Evolutionary conservation across 2,797 vertebrate species (phyloP), one percentile per base, ranked within the genome.

Genomic region (Luscinia megarhynchos): DNA sequence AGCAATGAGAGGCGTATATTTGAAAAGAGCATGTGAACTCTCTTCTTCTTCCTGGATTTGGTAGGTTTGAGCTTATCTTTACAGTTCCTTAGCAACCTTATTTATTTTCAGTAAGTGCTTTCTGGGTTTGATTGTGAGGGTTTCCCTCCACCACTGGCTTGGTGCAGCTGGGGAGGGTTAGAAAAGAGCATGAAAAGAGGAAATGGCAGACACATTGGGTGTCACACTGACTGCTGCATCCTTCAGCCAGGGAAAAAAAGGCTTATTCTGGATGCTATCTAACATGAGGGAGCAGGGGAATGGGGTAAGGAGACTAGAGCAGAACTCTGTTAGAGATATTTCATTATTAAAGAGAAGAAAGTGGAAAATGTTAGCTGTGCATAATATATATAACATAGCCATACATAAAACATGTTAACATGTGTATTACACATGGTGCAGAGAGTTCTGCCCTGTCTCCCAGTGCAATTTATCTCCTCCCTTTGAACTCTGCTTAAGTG

Each of bases 11-110:
- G 18, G 3, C 38, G 7, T 29, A 6, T 64, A 18, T 46, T 79
- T 74, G 27, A 64, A 70, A 73, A 63, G 24, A 64, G 5, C 24
- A 1, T 30, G 21, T 6, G 32, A 86, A 36, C 75, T 78, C 46
- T 34, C 50, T 83, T 76, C 43, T 67, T 0, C 36, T 94, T 92
- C 84, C 84, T 76, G 78, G 86, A 74, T 92, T 89, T 82, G 83
- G 50, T 89, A 53, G 59, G 57, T 92, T 86, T 94, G 55, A 90
- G 82, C 84, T 96, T 81, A 87, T 80, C 84, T 95, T 80, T 29
- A 40, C 3, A 2, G 88, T 93, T 90, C 67, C 94, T 87, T 87
- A 92, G 94, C 90, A 95, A 96, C 94, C 4, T 79, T 79, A 29
- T 53, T 95, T 94, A 53, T 89, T 95, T 94, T 76, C 59, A 50